These are phyloP conservation scores for Pilophorus perplexus DNA, from an alignment of 2,888 invertebrate species.

Conservation along the genomic window DNA sequence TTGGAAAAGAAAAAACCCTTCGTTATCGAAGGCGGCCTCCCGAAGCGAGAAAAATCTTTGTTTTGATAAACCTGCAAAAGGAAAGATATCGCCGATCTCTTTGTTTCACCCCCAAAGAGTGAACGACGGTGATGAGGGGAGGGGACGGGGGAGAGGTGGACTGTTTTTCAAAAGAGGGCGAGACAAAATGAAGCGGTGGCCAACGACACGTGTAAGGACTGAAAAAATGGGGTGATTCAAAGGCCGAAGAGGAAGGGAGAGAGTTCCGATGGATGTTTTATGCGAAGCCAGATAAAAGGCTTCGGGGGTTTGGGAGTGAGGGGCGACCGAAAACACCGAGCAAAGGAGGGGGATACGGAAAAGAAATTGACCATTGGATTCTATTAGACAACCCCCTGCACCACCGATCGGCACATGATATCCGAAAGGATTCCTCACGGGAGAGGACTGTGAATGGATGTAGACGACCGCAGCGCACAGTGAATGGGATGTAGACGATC, in stretches of 20 bases:
- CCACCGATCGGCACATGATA: background rate
- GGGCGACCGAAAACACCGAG: background rate
- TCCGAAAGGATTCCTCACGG: background rate
- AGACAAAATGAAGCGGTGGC: background rate
- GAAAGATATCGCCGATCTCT: no score
- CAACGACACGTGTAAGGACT: background rate
- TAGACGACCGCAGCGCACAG: no score
- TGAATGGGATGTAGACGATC: no score
- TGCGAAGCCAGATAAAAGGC: conserved; percentile 9
- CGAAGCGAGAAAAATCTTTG: no score
- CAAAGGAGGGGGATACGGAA: conserved; percentile 1
- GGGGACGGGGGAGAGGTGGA: background rate
- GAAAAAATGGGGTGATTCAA: background rate
- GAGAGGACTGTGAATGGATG: no score
- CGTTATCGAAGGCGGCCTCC: no score
- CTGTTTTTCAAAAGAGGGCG: background rate
- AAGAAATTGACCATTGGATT: conserved; percentile 43
- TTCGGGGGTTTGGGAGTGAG: background rate
- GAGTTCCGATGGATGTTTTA: conserved; percentile 4
- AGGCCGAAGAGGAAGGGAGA: background rate
- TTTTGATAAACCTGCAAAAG: background rate
- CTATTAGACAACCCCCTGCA: conserved; percentile 34
- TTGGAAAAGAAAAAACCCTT: no score
- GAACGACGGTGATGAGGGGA: background rate
- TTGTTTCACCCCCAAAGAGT: no score